Evolutionary conservation across 2,113 vertebrate genomes (phyloP).

Genomic region (Phycodurus eques): DNA sequence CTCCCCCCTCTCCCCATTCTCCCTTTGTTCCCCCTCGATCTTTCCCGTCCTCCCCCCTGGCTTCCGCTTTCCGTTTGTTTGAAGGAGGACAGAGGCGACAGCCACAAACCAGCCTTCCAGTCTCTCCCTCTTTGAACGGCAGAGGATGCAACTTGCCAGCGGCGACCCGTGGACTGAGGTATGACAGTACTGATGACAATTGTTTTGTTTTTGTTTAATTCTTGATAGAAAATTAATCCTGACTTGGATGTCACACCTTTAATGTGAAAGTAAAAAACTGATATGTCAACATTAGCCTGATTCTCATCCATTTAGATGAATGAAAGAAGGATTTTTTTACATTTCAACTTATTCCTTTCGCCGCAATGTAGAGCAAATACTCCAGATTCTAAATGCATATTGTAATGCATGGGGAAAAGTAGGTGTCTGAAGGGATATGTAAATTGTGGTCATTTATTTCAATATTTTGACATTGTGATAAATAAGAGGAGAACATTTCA

Average conservation of each 20-base stretch:
- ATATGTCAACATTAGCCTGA: background rate
- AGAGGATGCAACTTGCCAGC: conserved; percentile 58
- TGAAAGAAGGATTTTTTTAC: background rate
- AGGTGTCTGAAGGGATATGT: too few relatives aligned
- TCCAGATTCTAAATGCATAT: too few relatives aligned
- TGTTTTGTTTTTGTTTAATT: background rate
- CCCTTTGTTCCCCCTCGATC: conserved; percentile 37
- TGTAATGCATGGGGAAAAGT: too few relatives aligned
- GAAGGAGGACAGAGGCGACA: conserved; percentile 52
- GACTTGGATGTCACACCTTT: background rate
- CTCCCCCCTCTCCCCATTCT: conserved; percentile 22
- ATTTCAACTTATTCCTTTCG: too few relatives aligned
- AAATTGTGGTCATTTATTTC: too few relatives aligned
- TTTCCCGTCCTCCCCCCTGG: conserved; percentile 62
- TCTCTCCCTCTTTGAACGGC: conserved; percentile 60
- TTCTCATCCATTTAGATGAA: background rate
- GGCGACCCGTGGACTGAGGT: conserved; percentile 55
- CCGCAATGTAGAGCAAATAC: too few relatives aligned
- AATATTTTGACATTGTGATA: too few relatives aligned
- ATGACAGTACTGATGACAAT: conserved; percentile 24
- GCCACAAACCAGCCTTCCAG: conserved; percentile 14
- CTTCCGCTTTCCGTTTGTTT: conserved; percentile 57
- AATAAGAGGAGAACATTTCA: too few relatives aligned
- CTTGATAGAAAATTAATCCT: background rate
- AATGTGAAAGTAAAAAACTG: background rate